These are phyloP conservation scores for Brassicogethes aeneus DNA, from an alignment of 2,888 invertebrate species.

Conservation along the genomic window DNA sequence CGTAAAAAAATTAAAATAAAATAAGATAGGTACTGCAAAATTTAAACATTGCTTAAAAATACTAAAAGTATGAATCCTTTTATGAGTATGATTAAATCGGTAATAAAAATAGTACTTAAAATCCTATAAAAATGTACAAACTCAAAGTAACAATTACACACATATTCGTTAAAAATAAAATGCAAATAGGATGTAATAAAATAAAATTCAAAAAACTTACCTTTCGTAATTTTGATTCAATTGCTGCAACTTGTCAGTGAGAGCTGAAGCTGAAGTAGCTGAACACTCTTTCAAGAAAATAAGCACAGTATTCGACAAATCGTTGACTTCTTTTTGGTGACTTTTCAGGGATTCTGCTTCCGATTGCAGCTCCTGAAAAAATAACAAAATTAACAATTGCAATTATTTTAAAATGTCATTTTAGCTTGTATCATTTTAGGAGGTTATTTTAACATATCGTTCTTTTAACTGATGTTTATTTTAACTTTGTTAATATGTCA, in stretches of 20 bases:
- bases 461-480: too few relatives aligned
- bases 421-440: too few relatives aligned
- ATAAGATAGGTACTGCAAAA: too few relatives aligned
- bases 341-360: conserved; percentile 65
- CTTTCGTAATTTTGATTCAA: conserved; percentile 59
- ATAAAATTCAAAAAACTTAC: conserved; percentile 45
- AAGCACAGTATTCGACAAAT: conserved; percentile 61
- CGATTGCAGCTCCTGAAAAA: conserved; percentile 58
- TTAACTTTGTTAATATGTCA: too few relatives aligned
- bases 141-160: background rate
- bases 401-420: background rate
- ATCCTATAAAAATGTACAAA: too few relatives aligned
- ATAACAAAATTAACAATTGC: conserved; percentile 3
- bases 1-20: too few relatives aligned
- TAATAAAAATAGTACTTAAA: too few relatives aligned
- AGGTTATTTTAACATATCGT: too few relatives aligned
- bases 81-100: too few relatives aligned
- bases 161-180: background rate
- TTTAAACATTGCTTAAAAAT: too few relatives aligned
- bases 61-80: too few relatives aligned
- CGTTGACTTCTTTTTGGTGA: conserved; percentile 57
- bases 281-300: conserved; percentile 60
- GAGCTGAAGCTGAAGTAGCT: conserved; percentile 57
- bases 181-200: too few relatives aligned
- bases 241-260: conserved; percentile 60